Percentiles rank a stretch among this genome's conserved stretches.
These are phyloP conservation scores for Rhinopithecus roxellana DNA, from an alignment of 2,113 vertebrate genomes.

Conservation along the genomic window DNA sequence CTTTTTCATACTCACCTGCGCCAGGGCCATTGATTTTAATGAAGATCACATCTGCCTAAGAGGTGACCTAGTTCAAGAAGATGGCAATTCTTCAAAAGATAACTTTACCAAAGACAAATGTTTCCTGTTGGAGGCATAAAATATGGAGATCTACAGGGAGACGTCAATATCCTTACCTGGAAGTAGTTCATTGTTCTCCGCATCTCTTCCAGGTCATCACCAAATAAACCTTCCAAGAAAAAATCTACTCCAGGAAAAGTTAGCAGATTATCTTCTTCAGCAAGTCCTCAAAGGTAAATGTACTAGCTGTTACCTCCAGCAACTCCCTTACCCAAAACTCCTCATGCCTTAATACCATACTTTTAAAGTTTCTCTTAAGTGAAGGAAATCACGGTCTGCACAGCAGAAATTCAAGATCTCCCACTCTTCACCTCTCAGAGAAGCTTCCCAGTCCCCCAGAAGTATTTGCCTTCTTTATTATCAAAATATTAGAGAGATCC, in stretches of 20 bases:
- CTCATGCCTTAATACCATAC: slow-evolving; percentile 79
- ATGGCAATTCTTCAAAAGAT: slow-evolving; percentile 89
- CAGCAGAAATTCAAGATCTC: slow-evolving; percentile 85
- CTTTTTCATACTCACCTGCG: slow-evolving; percentile 85
- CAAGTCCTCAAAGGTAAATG: slow-evolving; percentile 82
- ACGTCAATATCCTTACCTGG: slow-evolving; percentile 85
- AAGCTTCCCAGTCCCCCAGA: slow-evolving; percentile 83
- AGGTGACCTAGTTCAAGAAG: slow-evolving; percentile 90
- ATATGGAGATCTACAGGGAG: slow-evolving; percentile 89
- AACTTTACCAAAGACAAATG: slow-evolving; percentile 87
- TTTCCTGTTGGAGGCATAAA: slow-evolving; percentile 87
- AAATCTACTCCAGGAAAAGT: slow-evolving; percentile 84
- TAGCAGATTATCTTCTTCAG: slow-evolving; percentile 77
- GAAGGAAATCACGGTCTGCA: slow-evolving; percentile 82
- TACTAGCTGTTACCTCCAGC: slow-evolving; percentile 76
- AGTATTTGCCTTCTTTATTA: slow-evolving; percentile 85
- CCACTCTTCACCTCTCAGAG: slow-evolving; percentile 85
- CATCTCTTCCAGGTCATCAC: slow-evolving; percentile 86
- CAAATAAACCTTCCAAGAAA: slow-evolving; percentile 88
- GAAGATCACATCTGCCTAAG: slow-evolving; percentile 88
- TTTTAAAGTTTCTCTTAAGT: slow-evolving; percentile 80
- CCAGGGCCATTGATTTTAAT: slow-evolving; percentile 87
- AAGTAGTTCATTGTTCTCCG: slow-evolving; percentile 87
- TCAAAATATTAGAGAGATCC: slow-evolving; percentile 89
- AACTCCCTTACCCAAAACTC: slow-evolving; percentile 83